Evolutionary conservation across 2,113 vertebrate genomes (phyloP).

Genomic region (Phrynosoma platyrhinos): DNA sequence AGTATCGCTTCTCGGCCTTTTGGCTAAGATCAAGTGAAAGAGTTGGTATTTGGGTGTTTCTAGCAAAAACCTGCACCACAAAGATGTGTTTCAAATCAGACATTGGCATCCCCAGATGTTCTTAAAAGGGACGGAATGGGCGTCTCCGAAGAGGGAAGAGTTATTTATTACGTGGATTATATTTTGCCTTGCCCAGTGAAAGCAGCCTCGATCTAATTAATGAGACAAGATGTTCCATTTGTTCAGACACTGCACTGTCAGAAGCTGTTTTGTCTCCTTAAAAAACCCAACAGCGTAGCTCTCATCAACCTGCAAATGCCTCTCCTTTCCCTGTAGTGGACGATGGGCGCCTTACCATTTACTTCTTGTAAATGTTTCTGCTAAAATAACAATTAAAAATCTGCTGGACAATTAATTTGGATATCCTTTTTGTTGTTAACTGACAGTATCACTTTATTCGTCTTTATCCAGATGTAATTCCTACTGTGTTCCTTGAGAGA

Average conservation of each 20-base stretch:
- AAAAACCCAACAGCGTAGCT: not conserved
- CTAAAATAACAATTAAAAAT: no score
- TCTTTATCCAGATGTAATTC: no score
- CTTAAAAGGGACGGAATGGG: not conserved
- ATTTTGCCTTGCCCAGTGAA: slow-evolving; percentile 22
- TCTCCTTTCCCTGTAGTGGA: not conserved
- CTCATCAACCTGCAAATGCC: not conserved
- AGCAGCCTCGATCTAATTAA: slow-evolving; percentile 35
- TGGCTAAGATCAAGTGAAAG: no score
- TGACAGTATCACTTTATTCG: no score
- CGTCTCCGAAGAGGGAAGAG: not conserved
- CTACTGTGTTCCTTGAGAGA: no score
- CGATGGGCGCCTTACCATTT: no score
- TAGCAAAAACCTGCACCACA: not conserved
- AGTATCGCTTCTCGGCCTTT: no score
- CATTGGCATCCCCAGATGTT: not conserved
- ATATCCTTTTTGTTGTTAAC: no score
- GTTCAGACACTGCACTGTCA: slow-evolving; percentile 14
- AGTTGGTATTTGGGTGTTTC: slow-evolving; percentile 6
- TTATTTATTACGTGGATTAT: slow-evolving; percentile 27
- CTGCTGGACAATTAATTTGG: no score
- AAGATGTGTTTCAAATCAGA: not conserved
- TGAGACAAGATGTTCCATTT: not conserved
- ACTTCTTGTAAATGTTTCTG: no score
- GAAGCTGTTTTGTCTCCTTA: slow-evolving; percentile 34